A percentile compares a stretch with the other conserved stretches of the same genome.
These are phyloP conservation scores for Limanda limanda DNA, from an alignment of 2,113 vertebrate species.

Conservation along the genomic window DNA sequence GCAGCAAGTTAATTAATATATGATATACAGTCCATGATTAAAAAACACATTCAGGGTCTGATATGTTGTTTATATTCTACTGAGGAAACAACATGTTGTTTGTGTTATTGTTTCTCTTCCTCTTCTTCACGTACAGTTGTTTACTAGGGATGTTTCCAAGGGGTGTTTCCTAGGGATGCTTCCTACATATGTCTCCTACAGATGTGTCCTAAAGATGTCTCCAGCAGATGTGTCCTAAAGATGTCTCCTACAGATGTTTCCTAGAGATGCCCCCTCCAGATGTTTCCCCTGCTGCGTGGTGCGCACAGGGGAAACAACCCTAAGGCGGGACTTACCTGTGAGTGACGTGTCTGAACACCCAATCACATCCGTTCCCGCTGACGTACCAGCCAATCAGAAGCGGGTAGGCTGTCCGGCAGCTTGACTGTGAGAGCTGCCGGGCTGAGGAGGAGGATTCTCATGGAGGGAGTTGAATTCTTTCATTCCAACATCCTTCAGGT, in stretches of 20 bases:
- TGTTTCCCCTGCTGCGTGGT: neutral
- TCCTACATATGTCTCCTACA: no score
- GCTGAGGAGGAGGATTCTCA: slow-evolving; percentile 5
- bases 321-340: slow-evolving; percentile 27
- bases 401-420: slow-evolving; percentile 27
- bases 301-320: neutral
- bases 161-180: no score
- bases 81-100: no score
- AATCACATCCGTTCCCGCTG: slow-evolving; percentile 47
- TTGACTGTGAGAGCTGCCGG: slow-evolving; percentile 71
- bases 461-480: slow-evolving; percentile 6
- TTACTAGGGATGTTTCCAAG: no score
- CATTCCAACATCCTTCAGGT: neutral
- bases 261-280: neutral
- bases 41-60: no score
- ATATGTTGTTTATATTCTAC: no score
- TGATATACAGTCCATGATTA: no score
- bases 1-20: no score
- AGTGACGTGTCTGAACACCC: slow-evolving; percentile 40
- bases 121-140: no score
- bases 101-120: neutral
- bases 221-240: no score
- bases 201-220: no score
- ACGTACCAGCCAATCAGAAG: slow-evolving; percentile 59
- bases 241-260: no score